A percentile compares a stretch with the other conserved stretches of the same genome.
phyloP scores from a whole-genome alignment of 2,113 vertebrate genomes.

The Cygnus buccinator region DNA sequence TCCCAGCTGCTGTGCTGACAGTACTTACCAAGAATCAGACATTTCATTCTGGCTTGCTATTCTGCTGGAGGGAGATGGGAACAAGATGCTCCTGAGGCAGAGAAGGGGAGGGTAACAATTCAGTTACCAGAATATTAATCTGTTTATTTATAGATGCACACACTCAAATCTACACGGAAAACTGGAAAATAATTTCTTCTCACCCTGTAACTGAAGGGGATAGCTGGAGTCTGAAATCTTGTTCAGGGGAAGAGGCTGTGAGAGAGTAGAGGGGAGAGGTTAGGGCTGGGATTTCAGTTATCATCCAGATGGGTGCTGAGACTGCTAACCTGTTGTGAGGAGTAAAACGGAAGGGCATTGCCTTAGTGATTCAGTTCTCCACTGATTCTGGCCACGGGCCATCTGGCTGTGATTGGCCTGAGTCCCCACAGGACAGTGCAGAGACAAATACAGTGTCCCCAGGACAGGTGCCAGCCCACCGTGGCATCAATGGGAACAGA shows the following conservation, averaged over 20 bases:
- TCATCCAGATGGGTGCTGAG: background rate
- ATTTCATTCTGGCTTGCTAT: slow-evolving; percentile 60
- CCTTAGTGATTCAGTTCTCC: background rate
- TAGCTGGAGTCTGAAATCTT: background rate
- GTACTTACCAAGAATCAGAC: slow-evolving; percentile 60
- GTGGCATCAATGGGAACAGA: background rate
- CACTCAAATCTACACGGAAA: background rate
- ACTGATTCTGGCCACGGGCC: slow-evolving; percentile 38
- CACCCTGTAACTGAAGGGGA: background rate
- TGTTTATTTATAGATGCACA: slow-evolving; percentile 39
- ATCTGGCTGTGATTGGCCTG: background rate
- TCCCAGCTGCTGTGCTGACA: slow-evolving; percentile 73
- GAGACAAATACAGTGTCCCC: slow-evolving; percentile 34
- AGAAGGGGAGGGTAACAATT: slow-evolving; percentile 2
- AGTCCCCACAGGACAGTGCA: slow-evolving; percentile 9
- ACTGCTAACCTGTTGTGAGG: background rate
- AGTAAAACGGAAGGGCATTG: slow-evolving; percentile 2
- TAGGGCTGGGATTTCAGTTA: background rate
- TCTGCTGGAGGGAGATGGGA: slow-evolving; percentile 62
- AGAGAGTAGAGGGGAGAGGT: background rate
- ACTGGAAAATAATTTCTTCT: background rate
- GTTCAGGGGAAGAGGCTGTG: background rate
- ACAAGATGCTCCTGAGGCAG: slow-evolving; percentile 68
- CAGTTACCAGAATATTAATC: slow-evolving; percentile 8
- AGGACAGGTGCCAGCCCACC: slow-evolving; percentile 38